phyloP scores from a whole-genome alignment of 2,888 invertebrate species.

The Ecliptopera silaceata region DNA sequence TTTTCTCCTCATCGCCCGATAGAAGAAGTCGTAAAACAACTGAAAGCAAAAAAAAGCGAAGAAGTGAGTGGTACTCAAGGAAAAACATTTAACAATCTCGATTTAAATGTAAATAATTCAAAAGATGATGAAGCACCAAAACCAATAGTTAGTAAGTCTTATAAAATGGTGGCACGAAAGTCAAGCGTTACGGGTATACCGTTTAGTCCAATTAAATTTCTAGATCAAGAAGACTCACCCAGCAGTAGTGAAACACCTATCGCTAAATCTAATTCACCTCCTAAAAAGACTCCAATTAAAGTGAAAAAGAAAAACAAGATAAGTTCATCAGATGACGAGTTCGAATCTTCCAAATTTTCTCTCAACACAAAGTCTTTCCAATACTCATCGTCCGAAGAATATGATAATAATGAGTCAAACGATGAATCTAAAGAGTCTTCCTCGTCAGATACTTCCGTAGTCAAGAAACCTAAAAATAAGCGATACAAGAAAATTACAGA shows the following conservation, averaged over 20 bases:
- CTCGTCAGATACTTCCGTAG: slow-evolving; percentile 64
- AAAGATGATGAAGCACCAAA: slow-evolving; percentile 66
- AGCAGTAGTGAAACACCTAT: slow-evolving; percentile 50
- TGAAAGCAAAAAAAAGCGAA: slow-evolving; percentile 73
- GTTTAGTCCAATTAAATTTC: slow-evolving; percentile 73
- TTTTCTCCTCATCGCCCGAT: slow-evolving; percentile 76
- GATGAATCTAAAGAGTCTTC: slow-evolving; percentile 76
- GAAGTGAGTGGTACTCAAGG: slow-evolving; percentile 52
- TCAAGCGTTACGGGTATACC: slow-evolving; percentile 79
- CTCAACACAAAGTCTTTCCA: slow-evolving; percentile 63
- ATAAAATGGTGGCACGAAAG: slow-evolving; percentile 80
- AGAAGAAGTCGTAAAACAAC: slow-evolving; percentile 76
- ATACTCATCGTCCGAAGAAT: slow-evolving; percentile 74
- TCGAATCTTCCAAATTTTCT: slow-evolving; percentile 72
- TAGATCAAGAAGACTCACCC: slow-evolving; percentile 58
- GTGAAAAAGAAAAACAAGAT: slow-evolving; percentile 62
- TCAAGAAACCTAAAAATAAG: slow-evolving; percentile 67
- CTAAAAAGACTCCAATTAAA: slow-evolving; percentile 56
- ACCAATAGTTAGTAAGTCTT: slow-evolving; percentile 76
- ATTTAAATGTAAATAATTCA: slow-evolving; percentile 42
- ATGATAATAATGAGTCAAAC: slow-evolving; percentile 70
- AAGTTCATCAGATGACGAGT: slow-evolving; percentile 68
- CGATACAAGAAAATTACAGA: slow-evolving; percentile 73
- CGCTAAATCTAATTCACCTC: slow-evolving; percentile 37
- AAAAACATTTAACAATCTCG: slow-evolving; percentile 42